Base-by-base conservation (phyloP, 2,113 vertebrate species). In the Opisthocomus hoazin region DNA sequence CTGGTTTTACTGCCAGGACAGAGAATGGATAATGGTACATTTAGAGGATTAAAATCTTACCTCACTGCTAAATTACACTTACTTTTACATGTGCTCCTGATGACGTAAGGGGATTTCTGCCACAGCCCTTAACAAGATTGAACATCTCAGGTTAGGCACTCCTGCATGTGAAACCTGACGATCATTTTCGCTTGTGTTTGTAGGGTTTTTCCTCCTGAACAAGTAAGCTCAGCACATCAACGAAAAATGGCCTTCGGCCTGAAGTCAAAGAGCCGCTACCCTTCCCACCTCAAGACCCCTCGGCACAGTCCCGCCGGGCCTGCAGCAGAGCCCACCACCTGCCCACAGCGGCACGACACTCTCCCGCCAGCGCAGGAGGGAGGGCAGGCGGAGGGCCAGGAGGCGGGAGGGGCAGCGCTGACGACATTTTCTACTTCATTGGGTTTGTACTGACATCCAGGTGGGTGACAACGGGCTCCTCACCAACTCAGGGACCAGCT, bases 381-480 rank as follows among this genome's bases (percentile, higher is more conserved):
- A 4, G 11, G 20, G 22, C 29, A 18, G 19, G 36, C 2, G 16
- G 15, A 12, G 5, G 4, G 27, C 11, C 4, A 17, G 24, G 22
- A 18, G 20, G 6, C 26, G 29, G 34, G 8, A 21, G 4, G 1
- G 39, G 20, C 34, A 14, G 39, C 7, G 5, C 39, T 6, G 1
- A 2, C 4, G 2, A 5, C 20, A 3, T 29, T 19, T 13, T 43
- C 10, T 1, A 17, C 21, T 53, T 18, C 16, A 6, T 5, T 1
- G 4, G 5, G 2, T 4, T 24, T 3, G 2, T 2, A 4, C 2
- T 1, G 2, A 2, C 14, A 29, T 6, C 24, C 26, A 1, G 6
- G 18, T 2, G 29, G 36, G 9, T 12, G 1, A 0, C 30, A 21
- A 26, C 2, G 2, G 22, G 9, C 4, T 39, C 64, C 43, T 48